phyloP scores from a whole-genome alignment of 2,113 vertebrate genomes.

The Passer domesticus region DNA sequence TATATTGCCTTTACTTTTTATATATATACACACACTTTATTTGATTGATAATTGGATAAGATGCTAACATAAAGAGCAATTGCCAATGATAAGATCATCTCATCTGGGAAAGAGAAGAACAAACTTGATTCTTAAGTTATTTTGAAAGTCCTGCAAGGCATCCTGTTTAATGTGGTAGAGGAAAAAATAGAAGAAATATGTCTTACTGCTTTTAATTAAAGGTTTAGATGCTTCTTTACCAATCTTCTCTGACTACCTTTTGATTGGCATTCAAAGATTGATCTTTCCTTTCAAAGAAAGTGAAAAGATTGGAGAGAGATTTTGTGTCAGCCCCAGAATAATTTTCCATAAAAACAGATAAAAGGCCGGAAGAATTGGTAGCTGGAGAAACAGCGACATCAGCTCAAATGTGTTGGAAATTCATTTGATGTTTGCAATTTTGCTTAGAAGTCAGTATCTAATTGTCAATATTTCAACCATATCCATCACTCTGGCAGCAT shows the following conservation, averaged over 20 bases:
- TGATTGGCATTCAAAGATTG: background rate
- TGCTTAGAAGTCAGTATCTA: background rate
- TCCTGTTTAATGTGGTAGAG: background rate
- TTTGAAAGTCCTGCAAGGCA: background rate
- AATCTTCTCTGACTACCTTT: background rate
- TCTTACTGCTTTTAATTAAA: background rate
- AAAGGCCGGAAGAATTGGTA: background rate
- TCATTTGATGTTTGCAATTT: background rate
- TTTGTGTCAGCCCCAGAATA: background rate
- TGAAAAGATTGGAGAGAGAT: background rate
- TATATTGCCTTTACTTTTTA: background rate
- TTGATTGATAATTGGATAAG: background rate
- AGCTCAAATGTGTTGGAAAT: background rate
- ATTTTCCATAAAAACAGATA: background rate
- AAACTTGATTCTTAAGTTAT: background rate
- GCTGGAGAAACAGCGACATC: background rate
- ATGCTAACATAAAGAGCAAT: background rate
- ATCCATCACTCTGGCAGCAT: background rate
- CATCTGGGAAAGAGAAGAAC: background rate
- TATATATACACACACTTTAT: background rate
- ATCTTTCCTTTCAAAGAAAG: background rate
- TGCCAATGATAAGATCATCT: background rate
- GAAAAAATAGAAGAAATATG: background rate
- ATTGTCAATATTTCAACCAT: background rate
- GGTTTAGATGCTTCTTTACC: background rate